Percentiles rank a stretch among this genome's conserved stretches.
These are phyloP conservation scores for Conus betulinus DNA, from an alignment of 1,140 invertebrate species.

Conservation along the genomic window DNA sequence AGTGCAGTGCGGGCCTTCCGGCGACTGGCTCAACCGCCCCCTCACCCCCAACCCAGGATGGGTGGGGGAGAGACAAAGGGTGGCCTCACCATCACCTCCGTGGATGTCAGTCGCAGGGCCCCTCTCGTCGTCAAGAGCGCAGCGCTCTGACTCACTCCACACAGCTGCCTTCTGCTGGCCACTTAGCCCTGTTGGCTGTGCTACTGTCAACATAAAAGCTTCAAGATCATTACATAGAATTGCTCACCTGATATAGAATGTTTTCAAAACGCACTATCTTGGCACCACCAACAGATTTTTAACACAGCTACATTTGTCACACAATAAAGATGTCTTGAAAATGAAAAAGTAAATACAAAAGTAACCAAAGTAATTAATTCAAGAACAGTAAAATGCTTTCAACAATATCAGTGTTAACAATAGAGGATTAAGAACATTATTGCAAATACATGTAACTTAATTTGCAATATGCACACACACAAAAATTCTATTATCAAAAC, in stretches of 20 bases:
- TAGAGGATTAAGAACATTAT: no score
- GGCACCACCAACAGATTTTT: no score
- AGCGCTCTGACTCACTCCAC: constrained; percentile 28
- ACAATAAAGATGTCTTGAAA: no score
- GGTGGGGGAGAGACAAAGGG: neutral
- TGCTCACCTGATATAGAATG: neutral
- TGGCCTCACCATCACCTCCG: neutral
- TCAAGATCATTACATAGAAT: neutral
- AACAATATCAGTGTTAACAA: no score
- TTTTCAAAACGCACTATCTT: no score
- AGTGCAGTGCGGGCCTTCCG: neutral
- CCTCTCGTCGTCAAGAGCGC: constrained; percentile 22
- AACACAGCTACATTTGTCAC: no score
- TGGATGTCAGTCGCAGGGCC: neutral
- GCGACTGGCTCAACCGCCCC: neutral
- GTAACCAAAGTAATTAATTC: no score
- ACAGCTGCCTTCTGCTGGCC: constrained; percentile 1
- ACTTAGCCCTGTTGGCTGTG: neutral
- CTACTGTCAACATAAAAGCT: constrained; percentile 22
- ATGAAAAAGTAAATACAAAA: no score
- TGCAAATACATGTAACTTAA: no score
- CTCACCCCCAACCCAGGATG: neutral
- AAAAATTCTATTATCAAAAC: no score
- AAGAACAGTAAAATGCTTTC: no score
- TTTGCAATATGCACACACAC: no score